These are phyloP conservation scores for Ecdyonurus torrentis DNA, from an alignment of 2,888 invertebrate species.

Conservation along the genomic window DNA sequence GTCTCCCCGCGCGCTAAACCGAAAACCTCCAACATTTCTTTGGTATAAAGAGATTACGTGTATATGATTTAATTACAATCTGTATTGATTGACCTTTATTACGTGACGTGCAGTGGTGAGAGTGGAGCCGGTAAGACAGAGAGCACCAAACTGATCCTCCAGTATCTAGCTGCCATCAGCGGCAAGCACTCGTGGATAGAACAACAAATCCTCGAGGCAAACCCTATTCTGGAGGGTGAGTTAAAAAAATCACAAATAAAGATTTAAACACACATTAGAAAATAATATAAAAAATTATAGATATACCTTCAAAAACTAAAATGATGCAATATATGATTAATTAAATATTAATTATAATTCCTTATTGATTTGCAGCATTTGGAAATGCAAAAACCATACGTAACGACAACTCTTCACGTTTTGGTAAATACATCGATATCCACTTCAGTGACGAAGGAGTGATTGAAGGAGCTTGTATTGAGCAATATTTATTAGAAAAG, in stretches of 20 bases:
- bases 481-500: constrained; percentile 89
- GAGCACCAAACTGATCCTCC: constrained; percentile 83
- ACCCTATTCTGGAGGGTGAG: constrained; percentile 77
- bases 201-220: constrained; percentile 91
- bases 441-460: constrained; percentile 65
- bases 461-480: constrained; percentile 87
- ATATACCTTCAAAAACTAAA: background rate
- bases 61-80: too few species aligned
- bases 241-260: background rate
- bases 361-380: constrained; percentile 52
- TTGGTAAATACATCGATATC: constrained; percentile 90
- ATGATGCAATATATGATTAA: background rate
- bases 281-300: background rate
- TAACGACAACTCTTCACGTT: constrained; percentile 92
- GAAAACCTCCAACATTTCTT: too few species aligned
- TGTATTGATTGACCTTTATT: too few species aligned
- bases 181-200: constrained; percentile 96
- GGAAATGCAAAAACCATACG: constrained; percentile 92
- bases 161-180: constrained; percentile 83
- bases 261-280: background rate
- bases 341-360: background rate
- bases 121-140: constrained; percentile 95
- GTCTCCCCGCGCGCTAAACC: too few species aligned
- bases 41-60: too few species aligned
- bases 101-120: too few species aligned